Percentiles rank a stretch among this genome's conserved stretches.
Conservation (phyloP, 2,113 vertebrate genomes). For the Meleagris gallopavo region DNA sequence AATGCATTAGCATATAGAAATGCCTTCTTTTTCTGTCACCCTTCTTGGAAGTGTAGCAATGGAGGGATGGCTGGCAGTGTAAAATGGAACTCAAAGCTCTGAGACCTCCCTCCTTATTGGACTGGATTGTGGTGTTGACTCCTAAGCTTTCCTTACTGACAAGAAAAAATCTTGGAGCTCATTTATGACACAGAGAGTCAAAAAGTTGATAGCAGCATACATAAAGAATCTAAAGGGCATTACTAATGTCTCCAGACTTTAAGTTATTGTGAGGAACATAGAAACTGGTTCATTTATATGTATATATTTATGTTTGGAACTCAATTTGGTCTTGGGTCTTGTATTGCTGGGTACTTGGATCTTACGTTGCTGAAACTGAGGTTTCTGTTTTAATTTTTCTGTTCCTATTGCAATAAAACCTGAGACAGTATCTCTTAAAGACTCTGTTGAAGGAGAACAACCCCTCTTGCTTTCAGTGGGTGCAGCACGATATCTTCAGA, state of each 20-base stretch:
- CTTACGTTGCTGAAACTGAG: neutral
- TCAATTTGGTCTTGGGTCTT: neutral
- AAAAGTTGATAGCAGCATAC: conserved; percentile 58
- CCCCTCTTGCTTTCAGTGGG: fast-evolving
- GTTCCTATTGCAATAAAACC: neutral
- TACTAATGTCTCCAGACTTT: neutral
- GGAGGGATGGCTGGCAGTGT: neutral
- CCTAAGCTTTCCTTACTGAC: neutral
- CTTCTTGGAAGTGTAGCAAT: fast-evolving
- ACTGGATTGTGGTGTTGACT: neutral
- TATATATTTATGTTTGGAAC: neutral
- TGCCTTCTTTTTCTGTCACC: fast-evolving
- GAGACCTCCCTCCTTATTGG: neutral
- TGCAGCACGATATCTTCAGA: neutral
- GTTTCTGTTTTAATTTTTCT: neutral
- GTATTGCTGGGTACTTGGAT: neutral
- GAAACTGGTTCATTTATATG: neutral
- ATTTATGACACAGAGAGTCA: neutral
- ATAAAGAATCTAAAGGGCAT: neutral
- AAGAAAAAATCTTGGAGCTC: neutral
- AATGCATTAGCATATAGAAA: neutral
- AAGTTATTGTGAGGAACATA: fast-evolving
- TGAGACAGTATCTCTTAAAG: neutral
- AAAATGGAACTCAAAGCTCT: neutral
- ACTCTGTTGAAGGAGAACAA: neutral